Percentiles rank a stretch among this genome's conserved stretches.
phyloP scores from a whole-genome alignment of 2,113 vertebrate genomes.

The Mohoua ochrocephala region DNA sequence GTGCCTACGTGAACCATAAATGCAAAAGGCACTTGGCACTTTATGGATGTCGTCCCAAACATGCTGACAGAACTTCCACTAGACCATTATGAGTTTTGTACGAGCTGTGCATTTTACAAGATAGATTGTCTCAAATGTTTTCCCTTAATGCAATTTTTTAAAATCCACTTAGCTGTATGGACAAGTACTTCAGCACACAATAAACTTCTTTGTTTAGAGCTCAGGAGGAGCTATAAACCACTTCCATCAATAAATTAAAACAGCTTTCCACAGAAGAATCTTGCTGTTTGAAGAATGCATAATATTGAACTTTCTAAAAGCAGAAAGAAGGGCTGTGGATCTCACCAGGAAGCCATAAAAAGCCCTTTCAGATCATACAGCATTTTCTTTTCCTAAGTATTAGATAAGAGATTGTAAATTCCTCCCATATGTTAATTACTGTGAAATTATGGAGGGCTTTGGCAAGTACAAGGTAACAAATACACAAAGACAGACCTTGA shows the following conservation, averaged over 20 bases:
- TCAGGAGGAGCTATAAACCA: constrained; percentile 12
- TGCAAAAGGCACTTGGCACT: not conserved
- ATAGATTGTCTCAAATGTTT: not conserved
- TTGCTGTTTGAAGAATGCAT: not conserved
- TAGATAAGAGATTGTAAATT: not conserved
- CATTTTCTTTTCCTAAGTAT: not conserved
- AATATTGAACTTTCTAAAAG: not conserved
- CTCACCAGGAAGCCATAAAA: not conserved
- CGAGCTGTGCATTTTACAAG: not conserved
- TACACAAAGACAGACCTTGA: not conserved
- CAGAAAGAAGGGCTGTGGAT: not conserved
- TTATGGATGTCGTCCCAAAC: not conserved
- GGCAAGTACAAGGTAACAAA: not conserved
- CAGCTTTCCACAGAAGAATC: not conserved
- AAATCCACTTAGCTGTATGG: constrained; percentile 19
- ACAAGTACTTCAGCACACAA: constrained; percentile 2
- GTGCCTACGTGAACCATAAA: not conserved
- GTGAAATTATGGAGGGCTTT: not conserved
- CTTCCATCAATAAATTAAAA: not conserved
- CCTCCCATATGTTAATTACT: not conserved
- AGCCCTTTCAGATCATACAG: not conserved
- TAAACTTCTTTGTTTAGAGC: constrained; percentile 16
- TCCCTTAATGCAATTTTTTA: not conserved
- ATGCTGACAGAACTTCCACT: not conserved
- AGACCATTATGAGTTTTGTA: not conserved